Conservation (phyloP, 1,140 invertebrate species). For the Brachionus rubens region DNA sequence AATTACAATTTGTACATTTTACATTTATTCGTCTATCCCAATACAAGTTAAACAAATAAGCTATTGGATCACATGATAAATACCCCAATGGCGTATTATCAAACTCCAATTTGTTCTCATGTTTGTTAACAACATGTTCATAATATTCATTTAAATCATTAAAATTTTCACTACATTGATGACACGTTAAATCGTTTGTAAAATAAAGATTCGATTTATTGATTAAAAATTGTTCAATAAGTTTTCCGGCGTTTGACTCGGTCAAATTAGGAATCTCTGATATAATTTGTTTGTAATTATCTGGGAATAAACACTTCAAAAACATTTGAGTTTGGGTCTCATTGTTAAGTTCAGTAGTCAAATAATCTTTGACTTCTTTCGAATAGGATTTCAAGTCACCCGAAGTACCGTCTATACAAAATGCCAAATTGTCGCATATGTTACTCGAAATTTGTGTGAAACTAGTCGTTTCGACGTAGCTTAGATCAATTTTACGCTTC, state of each 20-base stretch:
- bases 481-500: conserved; percentile 44
- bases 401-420: conserved; percentile 67
- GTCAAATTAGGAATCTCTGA: not conserved
- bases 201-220: not conserved
- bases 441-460: conserved; percentile 66
- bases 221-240: not conserved
- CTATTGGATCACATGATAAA: not conserved
- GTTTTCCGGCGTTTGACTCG: not conserved
- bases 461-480: conserved; percentile 62
- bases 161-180: not conserved
- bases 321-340: conserved; percentile 32
- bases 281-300: not conserved
- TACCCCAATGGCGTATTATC: not conserved
- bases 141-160: not conserved
- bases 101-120: not conserved
- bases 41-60: too few relatives aligned
- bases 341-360: conserved; percentile 2
- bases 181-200: not conserved
- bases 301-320: conserved; percentile 18
- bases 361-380: conserved; percentile 35
- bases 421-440: conserved; percentile 67
- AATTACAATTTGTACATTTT: not conserved
- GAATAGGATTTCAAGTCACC: conserved; percentile 51
- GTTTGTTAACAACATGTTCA: not conserved
- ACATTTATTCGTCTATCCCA: not conserved